These are phyloP conservation scores for Glaucomys volans DNA, from an alignment of 2,113 vertebrate genomes.

Conservation along the genomic window DNA sequence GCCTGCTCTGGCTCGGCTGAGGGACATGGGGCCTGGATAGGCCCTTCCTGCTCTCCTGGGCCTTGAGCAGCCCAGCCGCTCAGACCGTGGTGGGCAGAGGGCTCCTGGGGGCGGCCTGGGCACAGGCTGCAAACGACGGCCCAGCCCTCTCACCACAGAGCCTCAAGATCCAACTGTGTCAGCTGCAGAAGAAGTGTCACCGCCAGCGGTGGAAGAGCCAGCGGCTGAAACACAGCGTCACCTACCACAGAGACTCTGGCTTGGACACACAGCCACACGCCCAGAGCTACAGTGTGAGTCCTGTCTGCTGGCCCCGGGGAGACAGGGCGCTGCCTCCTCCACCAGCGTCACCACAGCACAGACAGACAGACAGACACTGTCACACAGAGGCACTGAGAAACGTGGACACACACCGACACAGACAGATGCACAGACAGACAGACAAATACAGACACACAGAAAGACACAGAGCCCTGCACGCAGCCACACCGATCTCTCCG, in stretches of 20 bases:
- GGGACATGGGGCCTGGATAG: rapidly evolving
- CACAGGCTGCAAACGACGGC: rapidly evolving
- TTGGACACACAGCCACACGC: rapidly evolving
- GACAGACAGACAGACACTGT: not conserved
- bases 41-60: not conserved
- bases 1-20: not conserved
- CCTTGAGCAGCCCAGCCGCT: not conserved
- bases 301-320: not conserved
- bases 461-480: no score
- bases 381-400: not conserved
- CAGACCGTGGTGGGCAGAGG: not conserved
- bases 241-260: not conserved
- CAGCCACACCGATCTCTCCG: no score
- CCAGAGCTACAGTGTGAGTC: not conserved
- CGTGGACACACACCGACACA: not conserved
- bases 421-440: not conserved
- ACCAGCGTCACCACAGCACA: not conserved
- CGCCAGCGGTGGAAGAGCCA: not conserved
- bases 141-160: not conserved
- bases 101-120: not conserved
- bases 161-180: conserved; percentile 16
- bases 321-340: not conserved
- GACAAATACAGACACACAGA: no score
- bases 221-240: rapidly evolving
- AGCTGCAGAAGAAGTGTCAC: conserved; percentile 21